A percentile compares a stretch with the other conserved stretches of the same genome.
Evolutionary conservation across 2,888 invertebrate species (phyloP).

Genomic region (Eupsilia transversa): DNA sequence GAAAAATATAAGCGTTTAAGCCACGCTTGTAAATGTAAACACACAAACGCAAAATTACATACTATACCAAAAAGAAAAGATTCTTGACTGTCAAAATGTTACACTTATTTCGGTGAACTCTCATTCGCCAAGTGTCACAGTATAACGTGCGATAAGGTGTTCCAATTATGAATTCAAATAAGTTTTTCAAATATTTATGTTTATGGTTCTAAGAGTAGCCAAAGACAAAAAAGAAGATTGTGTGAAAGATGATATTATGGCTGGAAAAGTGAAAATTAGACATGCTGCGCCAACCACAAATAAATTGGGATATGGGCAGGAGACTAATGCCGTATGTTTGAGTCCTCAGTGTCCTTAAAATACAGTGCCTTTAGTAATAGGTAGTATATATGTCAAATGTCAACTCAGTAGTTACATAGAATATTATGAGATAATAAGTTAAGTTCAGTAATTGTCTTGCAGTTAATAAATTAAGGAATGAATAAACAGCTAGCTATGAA

Average conservation of each 20-base stretch:
- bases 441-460: background rate
- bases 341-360: background rate
- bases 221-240: background rate
- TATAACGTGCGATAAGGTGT: background rate
- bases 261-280: background rate
- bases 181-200: background rate
- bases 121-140: background rate
- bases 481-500: too few species aligned
- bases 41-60: too few species aligned
- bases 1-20: too few species aligned
- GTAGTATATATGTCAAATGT: background rate
- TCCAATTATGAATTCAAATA: background rate
- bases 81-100: too few species aligned
- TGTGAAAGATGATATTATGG: background rate
- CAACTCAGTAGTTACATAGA: background rate
- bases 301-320: background rate
- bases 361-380: too few species aligned
- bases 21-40: too few species aligned
- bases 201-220: too few species aligned
- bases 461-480: background rate
- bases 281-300: background rate
- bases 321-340: background rate
- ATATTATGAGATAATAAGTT: conserved; percentile 3
- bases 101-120: background rate
- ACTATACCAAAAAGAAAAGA: too few species aligned